These are phyloP conservation scores for Botia kubotai DNA, from an alignment of 2,797 vertebrate species.

Conservation along the genomic window DNA sequence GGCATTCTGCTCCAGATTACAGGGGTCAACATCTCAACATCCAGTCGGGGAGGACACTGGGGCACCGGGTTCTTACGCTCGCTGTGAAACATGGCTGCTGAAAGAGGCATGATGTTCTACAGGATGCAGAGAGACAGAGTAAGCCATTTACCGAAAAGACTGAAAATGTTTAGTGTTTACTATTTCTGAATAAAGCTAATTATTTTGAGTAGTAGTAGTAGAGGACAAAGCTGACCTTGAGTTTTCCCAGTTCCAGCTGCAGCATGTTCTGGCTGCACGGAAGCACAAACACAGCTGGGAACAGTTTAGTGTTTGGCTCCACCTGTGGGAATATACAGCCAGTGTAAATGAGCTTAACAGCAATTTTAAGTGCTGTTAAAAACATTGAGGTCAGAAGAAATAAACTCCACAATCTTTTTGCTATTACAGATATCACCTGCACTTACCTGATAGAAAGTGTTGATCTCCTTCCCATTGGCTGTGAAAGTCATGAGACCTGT, in stretches of 20 bases:
- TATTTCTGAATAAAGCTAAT: background rate
- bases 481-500: constrained; percentile 94
- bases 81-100: constrained; percentile 93
- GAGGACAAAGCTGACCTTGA: constrained; percentile 80
- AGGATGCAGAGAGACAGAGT: background rate
- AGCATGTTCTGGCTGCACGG: constrained; percentile 88
- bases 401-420: background rate
- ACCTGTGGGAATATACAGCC: constrained; percentile 75
- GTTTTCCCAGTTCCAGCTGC: constrained; percentile 92
- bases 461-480: constrained; percentile 92
- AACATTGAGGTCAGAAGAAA: too few species aligned
- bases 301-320: constrained; percentile 96
- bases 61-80: constrained; percentile 90
- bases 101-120: constrained; percentile 98
- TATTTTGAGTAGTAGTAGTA: background rate
- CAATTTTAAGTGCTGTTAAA: background rate
- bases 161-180: too few species aligned
- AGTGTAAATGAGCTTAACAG: background rate
- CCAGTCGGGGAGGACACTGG: constrained; percentile 88
- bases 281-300: constrained; percentile 87
- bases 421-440: background rate
- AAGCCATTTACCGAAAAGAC: background rate
- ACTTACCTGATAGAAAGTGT: constrained; percentile 92
- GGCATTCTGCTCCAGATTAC: constrained; percentile 96
- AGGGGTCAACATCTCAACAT: constrained; percentile 87